A percentile compares a stretch with the other conserved stretches of the same genome.
These are phyloP conservation scores for Caretta caretta DNA, from an alignment of 2,113 vertebrate genomes.

Conservation along the genomic window DNA sequence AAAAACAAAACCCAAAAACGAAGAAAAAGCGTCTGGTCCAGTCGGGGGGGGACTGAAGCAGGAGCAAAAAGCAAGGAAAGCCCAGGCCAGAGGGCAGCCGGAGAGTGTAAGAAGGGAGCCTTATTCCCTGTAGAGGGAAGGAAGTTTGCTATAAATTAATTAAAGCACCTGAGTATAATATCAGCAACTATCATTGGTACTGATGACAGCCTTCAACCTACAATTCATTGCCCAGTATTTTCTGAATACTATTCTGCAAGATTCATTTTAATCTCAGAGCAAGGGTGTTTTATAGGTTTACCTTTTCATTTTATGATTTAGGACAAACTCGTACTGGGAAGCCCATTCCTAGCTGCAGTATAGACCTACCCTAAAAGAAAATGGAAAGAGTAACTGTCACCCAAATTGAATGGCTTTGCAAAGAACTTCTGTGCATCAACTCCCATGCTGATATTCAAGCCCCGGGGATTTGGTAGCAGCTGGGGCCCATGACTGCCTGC, in stretches of 20 bases:
- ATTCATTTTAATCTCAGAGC: not conserved
- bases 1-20: no score
- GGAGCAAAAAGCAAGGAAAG: no score
- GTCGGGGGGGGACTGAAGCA: no score
- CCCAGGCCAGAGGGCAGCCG: no score
- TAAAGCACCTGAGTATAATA: not conserved
- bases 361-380: not conserved
- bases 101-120: no score
- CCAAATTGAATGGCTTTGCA: not conserved
- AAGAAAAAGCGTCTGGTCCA: no score
- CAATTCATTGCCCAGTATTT: not conserved
- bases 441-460: not conserved
- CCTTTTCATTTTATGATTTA: not conserved
- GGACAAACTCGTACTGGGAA: not conserved
- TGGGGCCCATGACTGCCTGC: not conserved
- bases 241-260: not conserved
- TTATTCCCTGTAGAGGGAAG: no score
- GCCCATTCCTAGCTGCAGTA: not conserved
- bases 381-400: not conserved
- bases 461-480: not conserved
- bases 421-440: not conserved
- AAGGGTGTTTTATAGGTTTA: not conserved
- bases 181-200: not conserved
- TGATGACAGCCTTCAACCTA: not conserved
- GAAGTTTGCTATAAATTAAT: no score